Conservation (phyloP, 2,888 invertebrate species). For the Protodeltote pygarga region DNA sequence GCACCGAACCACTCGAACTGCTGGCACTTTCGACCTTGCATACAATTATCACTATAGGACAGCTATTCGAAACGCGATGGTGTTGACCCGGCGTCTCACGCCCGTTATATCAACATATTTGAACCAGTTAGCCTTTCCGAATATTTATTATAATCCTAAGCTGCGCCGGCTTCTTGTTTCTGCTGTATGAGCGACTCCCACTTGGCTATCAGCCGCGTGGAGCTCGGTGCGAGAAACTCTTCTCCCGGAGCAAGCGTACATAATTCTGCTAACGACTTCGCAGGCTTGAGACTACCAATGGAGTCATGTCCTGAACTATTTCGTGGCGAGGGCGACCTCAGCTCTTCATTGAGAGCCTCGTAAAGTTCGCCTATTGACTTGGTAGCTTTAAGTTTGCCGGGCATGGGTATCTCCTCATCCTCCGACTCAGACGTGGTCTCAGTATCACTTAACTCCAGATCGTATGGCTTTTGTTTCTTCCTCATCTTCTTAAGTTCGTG, state of each 20-base stretch:
- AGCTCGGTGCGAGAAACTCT: slow-evolving; percentile 89
- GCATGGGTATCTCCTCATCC: slow-evolving; percentile 87
- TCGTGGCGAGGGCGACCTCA: slow-evolving; percentile 80
- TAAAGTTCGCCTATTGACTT: slow-evolving; percentile 90
- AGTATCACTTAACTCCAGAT: slow-evolving; percentile 88
- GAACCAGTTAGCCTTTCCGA: slow-evolving; percentile 56
- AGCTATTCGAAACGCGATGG: slow-evolving; percentile 43
- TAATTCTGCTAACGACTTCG: slow-evolving; percentile 89
- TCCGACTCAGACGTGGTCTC: slow-evolving; percentile 86
- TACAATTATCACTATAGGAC: slow-evolving; percentile 45
- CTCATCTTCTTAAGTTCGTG: slow-evolving; percentile 92
- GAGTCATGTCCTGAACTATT: slow-evolving; percentile 81
- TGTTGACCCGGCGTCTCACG: slow-evolving; percentile 50
- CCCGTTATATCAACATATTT: slow-evolving; percentile 57
- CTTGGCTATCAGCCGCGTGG: slow-evolving; percentile 91
- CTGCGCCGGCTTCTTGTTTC: slow-evolving; percentile 86
- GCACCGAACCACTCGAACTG: slow-evolving; percentile 37
- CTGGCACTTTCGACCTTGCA: slow-evolving; percentile 48
- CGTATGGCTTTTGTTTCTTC: slow-evolving; percentile 87
- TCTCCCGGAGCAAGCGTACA: slow-evolving; percentile 89
- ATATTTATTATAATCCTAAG: slow-evolving; percentile 59
- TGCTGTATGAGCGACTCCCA: slow-evolving; percentile 93
- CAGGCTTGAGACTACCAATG: slow-evolving; percentile 87
- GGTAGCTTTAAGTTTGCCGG: slow-evolving; percentile 88
- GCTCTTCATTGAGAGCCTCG: slow-evolving; percentile 84